A percentile compares a stretch with the other conserved stretches of the same genome.
phyloP scores from a whole-genome alignment of 2,888 invertebrate species.

The Euphydryas editha region DNA sequence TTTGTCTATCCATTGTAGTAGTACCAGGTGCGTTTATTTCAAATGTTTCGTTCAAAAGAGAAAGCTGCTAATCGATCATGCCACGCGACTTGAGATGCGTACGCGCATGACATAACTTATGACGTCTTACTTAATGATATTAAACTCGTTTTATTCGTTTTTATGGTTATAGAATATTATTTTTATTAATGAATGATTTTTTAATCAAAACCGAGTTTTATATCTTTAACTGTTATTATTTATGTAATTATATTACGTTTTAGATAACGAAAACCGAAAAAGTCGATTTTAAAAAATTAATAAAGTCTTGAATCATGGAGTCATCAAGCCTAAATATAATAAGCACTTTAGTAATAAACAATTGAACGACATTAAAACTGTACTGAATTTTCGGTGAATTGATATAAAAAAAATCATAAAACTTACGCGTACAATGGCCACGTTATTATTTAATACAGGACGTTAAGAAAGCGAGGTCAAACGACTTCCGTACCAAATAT shows the following conservation, averaged over 20 bases:
- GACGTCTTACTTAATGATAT: slow-evolving; percentile 25
- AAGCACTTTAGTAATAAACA: not conserved
- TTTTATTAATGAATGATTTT: not conserved
- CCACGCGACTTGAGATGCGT: slow-evolving; percentile 54
- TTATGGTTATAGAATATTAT: not conserved
- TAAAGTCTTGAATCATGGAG: too few relatives aligned
- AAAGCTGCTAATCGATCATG: slow-evolving; percentile 61
- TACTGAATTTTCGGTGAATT: not conserved
- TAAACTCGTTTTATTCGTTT: slow-evolving; percentile 12
- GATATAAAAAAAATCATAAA: not conserved
- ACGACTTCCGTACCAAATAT: slow-evolving; percentile 24
- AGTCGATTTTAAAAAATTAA: too few relatives aligned
- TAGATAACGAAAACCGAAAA: too few relatives aligned
- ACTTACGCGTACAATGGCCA: slow-evolving; percentile 20
- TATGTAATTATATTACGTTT: too few relatives aligned
- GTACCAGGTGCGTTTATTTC: slow-evolving; percentile 34
- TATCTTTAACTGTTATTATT: not conserved
- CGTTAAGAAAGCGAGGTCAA: slow-evolving; percentile 31
- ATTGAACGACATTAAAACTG: not conserved
- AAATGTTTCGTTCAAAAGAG: slow-evolving; percentile 53
- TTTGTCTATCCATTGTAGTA: slow-evolving; percentile 6
- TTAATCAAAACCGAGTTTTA: too few relatives aligned
- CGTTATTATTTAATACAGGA: slow-evolving; percentile 25
- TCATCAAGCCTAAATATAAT: too few relatives aligned
- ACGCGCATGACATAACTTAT: slow-evolving; percentile 44